Conservation (phyloP, 2,113 vertebrate genomes). For the Carollia perspicillata region DNA sequence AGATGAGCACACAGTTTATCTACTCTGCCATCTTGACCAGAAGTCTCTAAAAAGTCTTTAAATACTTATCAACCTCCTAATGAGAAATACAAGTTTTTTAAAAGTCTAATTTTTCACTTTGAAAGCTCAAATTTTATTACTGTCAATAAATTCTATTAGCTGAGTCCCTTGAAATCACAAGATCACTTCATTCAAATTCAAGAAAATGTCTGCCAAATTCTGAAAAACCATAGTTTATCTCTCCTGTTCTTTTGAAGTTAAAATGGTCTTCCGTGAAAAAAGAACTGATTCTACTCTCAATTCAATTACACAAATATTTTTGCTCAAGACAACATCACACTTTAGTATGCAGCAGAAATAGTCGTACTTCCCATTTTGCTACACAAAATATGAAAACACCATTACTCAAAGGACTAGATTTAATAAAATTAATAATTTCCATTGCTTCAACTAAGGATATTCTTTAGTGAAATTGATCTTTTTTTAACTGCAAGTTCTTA, state of each 20-base stretch:
- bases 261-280: not conserved
- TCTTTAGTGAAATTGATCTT: not conserved
- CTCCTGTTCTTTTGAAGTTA: not conserved
- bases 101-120: not conserved
- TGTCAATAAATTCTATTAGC: not conserved
- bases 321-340: not conserved
- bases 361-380: not conserved
- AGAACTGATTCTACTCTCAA: not conserved
- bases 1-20: not conserved
- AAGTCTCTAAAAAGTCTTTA: not conserved
- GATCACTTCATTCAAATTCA: not conserved
- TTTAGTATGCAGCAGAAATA: not conserved
- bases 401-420: not conserved
- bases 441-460: not conserved
- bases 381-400: not conserved
- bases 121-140: slow-evolving; percentile 1
- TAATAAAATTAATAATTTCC: not conserved
- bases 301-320: not conserved
- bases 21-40: not conserved
- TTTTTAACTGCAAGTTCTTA: not conserved
- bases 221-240: not conserved
- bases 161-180: not conserved
- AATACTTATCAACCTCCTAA: not conserved
- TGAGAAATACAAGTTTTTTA: not conserved
- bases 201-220: not conserved